Base-by-base conservation (phyloP, 2,888 invertebrate genomes). In the Ormyrus thymus region DNA sequence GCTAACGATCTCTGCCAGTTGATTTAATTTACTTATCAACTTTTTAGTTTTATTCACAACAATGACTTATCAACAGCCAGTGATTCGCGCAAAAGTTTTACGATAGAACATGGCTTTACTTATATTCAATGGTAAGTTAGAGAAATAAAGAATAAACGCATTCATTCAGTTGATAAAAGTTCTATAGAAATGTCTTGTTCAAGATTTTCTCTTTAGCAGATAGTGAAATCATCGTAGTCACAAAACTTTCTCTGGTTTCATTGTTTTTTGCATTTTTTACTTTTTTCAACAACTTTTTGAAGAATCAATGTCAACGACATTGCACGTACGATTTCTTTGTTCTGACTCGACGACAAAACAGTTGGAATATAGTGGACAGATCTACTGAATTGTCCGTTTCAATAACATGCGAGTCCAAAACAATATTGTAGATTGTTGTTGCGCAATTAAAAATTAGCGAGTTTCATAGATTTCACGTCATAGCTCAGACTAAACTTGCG, bases 401-500 rank as follows among this genome's bases (percentile, higher is more conserved):
- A 61, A 78, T 81, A 80, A 68, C 78, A 71, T 51, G 83, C 58
- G 79, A 81, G 76, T 81, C 81, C 80, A 81, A 84, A 83, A 82
- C 73, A 82, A 83, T 84, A 79, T 29, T 78, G 76, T 83, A 84
- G 83, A 86, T 86, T 83, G 81, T 84, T 83, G 83, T 83, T 84
- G 83, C 84, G 83, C 83, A 82, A 84, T 83, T 83, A 84, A 84
- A 85, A 81, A 72, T 82, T 81, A 78, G 65, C 79, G 70, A 80
- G 73, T 79, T 78, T 73, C 87, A 86, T 87, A 88, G 87, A 88
- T 87, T 85, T 88, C 88, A 88, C 88, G 88, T 88, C 86, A 86
- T 86, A 87, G 87, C 85, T 84, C 85, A 83, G 83, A 84, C 82
- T 83, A 51, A 78, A 59, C 83, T 59, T 74, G 62, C 50, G 46